These are phyloP conservation scores for Drosophila lacertosa DNA, from an alignment of 1,140 invertebrate genomes.

Conservation along the genomic window DNA sequence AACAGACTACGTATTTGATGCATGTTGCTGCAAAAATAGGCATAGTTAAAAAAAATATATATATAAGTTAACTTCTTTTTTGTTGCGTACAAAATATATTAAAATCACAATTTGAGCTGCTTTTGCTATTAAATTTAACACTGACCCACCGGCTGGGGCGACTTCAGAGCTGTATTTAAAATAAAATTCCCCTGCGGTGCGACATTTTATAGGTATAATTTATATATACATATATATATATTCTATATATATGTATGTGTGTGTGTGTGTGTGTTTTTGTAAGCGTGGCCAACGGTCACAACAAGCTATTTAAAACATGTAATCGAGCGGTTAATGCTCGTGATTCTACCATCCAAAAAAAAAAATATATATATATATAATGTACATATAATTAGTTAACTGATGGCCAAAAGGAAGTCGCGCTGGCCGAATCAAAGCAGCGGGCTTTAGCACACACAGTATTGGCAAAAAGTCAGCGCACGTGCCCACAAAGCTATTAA, in stretches of 20 bases:
- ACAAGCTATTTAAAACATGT: slow-evolving; percentile 52
- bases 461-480: slow-evolving; percentile 40
- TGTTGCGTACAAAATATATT: background rate
- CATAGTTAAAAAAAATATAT: background rate
- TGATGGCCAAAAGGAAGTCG: slow-evolving; percentile 32
- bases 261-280: slow-evolving; percentile 10
- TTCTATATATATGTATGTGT: background rate
- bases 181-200: slow-evolving; percentile 10
- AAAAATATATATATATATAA: slow-evolving; percentile 31
- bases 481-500: slow-evolving; percentile 1
- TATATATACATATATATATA: slow-evolving; percentile 6
- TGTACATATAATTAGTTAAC: slow-evolving; percentile 14
- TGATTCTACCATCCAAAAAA: slow-evolving; percentile 32
- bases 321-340: slow-evolving; percentile 62
- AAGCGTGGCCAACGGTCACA: slow-evolving; percentile 27
- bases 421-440: slow-evolving; percentile 20
- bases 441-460: slow-evolving; percentile 29
- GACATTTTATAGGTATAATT: slow-evolving; percentile 39
- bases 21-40: slow-evolving; percentile 57
- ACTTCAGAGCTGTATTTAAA: slow-evolving; percentile 35
- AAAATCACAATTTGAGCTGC: slow-evolving; percentile 2
- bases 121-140: background rate
- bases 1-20: slow-evolving; percentile 41
- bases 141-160: slow-evolving; percentile 13
- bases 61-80: too few species aligned